phyloP scores from a whole-genome alignment of 2,888 invertebrate genomes.

The Alloplasta piceator region DNA sequence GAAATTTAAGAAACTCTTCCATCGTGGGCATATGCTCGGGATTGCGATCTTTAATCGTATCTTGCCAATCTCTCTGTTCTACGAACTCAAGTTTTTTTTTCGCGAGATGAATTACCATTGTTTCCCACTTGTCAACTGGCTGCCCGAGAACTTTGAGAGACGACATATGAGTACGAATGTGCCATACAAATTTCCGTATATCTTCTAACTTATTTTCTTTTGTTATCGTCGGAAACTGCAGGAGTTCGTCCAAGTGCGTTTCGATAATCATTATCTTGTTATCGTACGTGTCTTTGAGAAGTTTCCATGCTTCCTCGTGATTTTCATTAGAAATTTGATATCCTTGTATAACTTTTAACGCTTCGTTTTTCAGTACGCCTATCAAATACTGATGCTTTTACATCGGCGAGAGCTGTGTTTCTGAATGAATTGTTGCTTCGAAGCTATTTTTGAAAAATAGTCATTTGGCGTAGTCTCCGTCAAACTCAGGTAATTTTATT shows the following conservation, averaged over 20 bases:
- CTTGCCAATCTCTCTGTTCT: neutral
- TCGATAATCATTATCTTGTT: constrained; percentile 66
- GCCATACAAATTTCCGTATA: neutral
- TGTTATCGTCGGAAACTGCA: constrained; percentile 57
- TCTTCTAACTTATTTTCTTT: constrained; percentile 41
- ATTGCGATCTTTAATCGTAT: neutral
- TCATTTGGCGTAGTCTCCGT: too few species aligned
- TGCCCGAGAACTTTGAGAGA: neutral
- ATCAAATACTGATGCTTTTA: constrained; percentile 55
- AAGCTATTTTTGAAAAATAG: too few species aligned
- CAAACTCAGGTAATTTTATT: too few species aligned
- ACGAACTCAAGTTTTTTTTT: neutral
- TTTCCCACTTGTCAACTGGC: neutral
- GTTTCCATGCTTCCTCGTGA: constrained; percentile 49
- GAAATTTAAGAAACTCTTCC: neutral
- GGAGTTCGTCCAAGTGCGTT: constrained; percentile 62
- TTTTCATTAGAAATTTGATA: constrained; percentile 42
- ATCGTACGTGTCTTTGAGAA: constrained; percentile 62
- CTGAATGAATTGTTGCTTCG: too few species aligned
- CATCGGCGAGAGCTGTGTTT: too few species aligned
- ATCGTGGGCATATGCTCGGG: neutral
- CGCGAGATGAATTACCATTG: neutral
- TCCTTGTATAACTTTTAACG: constrained; percentile 37
- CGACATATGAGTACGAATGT: too few species aligned
- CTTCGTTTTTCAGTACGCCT: constrained; percentile 43